A percentile compares a stretch with the other conserved stretches of the same genome.
Evolutionary conservation across 1,140 invertebrate species (phyloP).

Genomic region (Leptonema lineaticorne): DNA sequence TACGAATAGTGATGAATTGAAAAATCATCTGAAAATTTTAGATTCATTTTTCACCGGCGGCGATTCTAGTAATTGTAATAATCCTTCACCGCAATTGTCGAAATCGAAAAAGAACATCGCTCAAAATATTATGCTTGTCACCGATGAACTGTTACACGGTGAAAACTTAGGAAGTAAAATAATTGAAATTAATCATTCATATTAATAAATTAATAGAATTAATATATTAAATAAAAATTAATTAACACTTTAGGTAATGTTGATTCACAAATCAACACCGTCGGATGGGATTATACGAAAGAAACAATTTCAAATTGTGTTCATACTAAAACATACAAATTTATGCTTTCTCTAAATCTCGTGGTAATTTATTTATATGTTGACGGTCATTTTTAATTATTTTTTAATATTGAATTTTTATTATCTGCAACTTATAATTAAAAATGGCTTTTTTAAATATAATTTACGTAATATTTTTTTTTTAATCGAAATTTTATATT

Average conservation of each 20-base stretch:
- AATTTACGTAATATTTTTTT: neutral
- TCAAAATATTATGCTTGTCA: neutral
- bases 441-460: neutral
- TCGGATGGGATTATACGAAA: conserved; percentile 52
- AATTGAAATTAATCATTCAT: too few species aligned
- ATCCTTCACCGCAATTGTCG: neutral
- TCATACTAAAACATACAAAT: conserved; percentile 38
- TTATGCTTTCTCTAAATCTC: conserved; percentile 54
- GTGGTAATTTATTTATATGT: too few species aligned
- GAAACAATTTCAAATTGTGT: neutral
- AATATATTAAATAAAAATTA: neutral
- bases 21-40: conserved; percentile 23
- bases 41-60: conserved; percentile 20
- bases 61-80: neutral
- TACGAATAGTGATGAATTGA: neutral
- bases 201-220: too few species aligned
- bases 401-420: neutral
- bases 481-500: neutral
- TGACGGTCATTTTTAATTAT: too few species aligned
- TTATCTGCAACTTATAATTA: neutral
- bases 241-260: neutral
- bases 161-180: too few species aligned
- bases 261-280: conserved; percentile 52
- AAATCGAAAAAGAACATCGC: neutral
- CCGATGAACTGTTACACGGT: neutral